These are phyloP conservation scores for Panopea generosa DNA, from an alignment of 2,888 invertebrate species.

Conservation along the genomic window DNA sequence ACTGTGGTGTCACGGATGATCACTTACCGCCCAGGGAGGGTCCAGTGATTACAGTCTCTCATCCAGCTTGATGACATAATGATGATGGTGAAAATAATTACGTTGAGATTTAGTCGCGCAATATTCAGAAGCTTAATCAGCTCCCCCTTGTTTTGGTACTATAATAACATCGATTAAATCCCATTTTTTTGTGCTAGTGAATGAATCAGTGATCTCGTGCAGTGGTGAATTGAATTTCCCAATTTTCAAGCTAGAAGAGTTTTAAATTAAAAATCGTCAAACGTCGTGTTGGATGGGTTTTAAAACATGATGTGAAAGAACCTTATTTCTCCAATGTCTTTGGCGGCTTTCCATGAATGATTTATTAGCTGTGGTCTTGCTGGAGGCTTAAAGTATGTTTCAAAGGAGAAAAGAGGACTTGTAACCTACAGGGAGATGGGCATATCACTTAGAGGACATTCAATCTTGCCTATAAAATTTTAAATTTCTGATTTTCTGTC, in stretches of 20 bases:
- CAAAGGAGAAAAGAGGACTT: too few species aligned
- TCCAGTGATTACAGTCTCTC: constrained; percentile 22
- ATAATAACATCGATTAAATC: neutral
- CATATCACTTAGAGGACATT: too few species aligned
- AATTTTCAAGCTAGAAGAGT: constrained; percentile 2
- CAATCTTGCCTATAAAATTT: too few species aligned
- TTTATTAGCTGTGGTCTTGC: too few species aligned
- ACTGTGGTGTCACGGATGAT: neutral
- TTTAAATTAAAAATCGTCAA: constrained; percentile 12
- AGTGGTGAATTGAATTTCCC: neutral
- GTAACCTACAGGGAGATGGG: too few species aligned
- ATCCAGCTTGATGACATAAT: constrained; percentile 36
- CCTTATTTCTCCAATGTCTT: too few species aligned
- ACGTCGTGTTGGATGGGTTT: neutral
- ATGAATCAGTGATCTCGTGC: neutral
- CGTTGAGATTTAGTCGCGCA: constrained; percentile 42
- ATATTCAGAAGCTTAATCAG: constrained; percentile 14
- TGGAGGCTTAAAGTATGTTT: too few species aligned
- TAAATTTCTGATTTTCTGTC: too few species aligned
- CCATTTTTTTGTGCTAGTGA: neutral
- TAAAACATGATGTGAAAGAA: too few species aligned
- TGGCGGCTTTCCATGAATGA: too few species aligned
- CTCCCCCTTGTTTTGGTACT: neutral
- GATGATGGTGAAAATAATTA: constrained; percentile 37
- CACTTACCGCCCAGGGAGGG: neutral